Evolutionary conservation across 2,888 invertebrate genomes (phyloP).

Genomic region (Nemurella pictetii): DNA sequence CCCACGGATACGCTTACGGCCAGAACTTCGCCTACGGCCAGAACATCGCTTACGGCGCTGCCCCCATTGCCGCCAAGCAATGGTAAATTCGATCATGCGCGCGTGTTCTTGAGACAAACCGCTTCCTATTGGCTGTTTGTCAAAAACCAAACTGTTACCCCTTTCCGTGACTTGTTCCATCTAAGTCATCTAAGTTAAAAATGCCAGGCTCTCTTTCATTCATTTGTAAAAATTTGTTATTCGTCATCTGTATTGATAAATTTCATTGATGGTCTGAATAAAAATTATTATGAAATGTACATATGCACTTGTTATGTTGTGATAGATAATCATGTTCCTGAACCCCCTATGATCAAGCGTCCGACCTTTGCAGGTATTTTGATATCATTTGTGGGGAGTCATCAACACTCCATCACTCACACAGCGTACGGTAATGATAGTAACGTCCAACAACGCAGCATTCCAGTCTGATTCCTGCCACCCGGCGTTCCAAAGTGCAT

Average conservation of each 20-base stretch:
- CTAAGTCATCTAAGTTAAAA: neutral
- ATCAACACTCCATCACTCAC: too few relatives aligned
- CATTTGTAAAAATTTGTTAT: conserved; percentile 17
- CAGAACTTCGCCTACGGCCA: conserved; percentile 44
- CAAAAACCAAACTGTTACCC: neutral
- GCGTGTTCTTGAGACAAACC: neutral
- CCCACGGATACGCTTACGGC: conserved; percentile 37
- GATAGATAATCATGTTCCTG: neutral
- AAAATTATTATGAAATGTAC: conserved; percentile 21
- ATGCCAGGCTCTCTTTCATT: neutral
- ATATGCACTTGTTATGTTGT: neutral
- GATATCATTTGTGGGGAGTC: too few relatives aligned
- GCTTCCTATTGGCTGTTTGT: neutral
- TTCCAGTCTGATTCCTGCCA: neutral
- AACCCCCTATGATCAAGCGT: neutral
- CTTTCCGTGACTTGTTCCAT: neutral
- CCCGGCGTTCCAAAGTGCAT: neutral
- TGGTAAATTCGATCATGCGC: neutral
- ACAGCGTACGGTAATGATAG: too few relatives aligned
- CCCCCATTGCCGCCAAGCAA: neutral
- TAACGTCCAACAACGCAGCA: too few relatives aligned
- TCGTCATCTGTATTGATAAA: conserved; percentile 9
- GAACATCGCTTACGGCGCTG: neutral
- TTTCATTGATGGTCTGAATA: conserved; percentile 25
- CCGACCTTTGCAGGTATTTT: neutral